Conservation (phyloP, 2,113 vertebrate species). For the Psittacus erithacus region DNA sequence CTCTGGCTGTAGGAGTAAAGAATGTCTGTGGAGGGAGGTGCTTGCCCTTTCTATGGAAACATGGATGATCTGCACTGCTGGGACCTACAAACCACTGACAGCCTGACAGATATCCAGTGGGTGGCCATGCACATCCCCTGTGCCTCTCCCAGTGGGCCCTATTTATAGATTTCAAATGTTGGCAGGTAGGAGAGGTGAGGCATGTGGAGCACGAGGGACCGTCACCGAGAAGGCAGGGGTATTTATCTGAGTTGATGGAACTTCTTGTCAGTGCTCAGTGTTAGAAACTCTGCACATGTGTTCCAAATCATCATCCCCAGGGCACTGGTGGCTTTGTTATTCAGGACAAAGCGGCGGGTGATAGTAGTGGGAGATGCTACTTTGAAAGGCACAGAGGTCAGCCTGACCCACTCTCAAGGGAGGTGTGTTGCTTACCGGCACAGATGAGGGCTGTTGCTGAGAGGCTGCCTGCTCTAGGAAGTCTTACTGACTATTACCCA, state of each 20-base stretch:
- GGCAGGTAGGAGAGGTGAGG: conserved; percentile 47
- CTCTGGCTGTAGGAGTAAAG: neutral
- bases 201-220: neutral
- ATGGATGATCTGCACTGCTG: neutral
- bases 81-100: neutral
- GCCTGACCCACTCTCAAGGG: neutral
- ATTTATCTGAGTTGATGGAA: conserved; percentile 48
- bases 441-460: neutral
- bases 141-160: neutral
- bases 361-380: neutral
- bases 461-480: neutral
- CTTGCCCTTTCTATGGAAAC: neutral
- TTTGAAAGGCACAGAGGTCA: neutral
- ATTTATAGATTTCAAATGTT: conserved; percentile 10
- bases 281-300: neutral
- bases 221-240: neutral
- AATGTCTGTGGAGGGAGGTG: neutral
- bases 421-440: neutral
- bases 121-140: neutral
- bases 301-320: neutral
- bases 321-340: neutral
- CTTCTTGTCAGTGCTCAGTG: conserved; percentile 8
- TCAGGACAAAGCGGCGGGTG: neutral
- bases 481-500: neutral
- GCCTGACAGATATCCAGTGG: neutral